These are phyloP conservation scores for Strigamia transsilvanica DNA, from an alignment of 2,888 invertebrate species.

Conservation along the genomic window DNA sequence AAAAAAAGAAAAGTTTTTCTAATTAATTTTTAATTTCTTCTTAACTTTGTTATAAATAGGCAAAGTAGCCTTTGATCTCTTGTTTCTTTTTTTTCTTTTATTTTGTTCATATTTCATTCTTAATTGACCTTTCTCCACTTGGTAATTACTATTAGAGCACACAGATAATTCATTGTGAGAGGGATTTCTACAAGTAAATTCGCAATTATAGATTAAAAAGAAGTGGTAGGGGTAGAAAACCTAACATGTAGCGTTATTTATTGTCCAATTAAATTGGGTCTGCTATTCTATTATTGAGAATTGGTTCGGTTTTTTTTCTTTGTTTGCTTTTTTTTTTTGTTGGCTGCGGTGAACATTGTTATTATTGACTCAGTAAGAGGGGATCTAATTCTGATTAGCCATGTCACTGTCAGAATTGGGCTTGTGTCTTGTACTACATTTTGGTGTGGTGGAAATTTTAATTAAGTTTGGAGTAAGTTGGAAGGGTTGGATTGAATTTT, in stretches of 20 bases:
- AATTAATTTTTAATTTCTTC: constrained; percentile 45
- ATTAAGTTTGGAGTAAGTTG: too few relatives aligned
- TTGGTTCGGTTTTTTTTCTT: neutral
- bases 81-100: neutral
- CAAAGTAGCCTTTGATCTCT: constrained; percentile 28
- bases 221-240: constrained; percentile 24
- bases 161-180: constrained; percentile 45
- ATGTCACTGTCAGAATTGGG: neutral
- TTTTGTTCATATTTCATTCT: constrained; percentile 36
- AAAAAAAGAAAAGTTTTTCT: neutral
- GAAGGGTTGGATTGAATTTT: too few relatives aligned
- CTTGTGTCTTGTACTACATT: neutral
- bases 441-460: neutral
- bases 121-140: constrained; percentile 47
- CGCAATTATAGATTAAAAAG: constrained; percentile 34
- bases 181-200: constrained; percentile 45
- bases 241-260: constrained; percentile 36
- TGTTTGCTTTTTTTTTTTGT: neutral
- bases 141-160: constrained; percentile 43
- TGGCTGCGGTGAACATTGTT: constrained; percentile 3
- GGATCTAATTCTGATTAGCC: neutral
- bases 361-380: constrained; percentile 13
- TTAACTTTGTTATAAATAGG: constrained; percentile 41
- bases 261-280: constrained; percentile 44
- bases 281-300: constrained; percentile 26